Base-by-base conservation (phyloP, 2,113 vertebrate genomes). In the Ptychochromis oligacanthus region DNA sequence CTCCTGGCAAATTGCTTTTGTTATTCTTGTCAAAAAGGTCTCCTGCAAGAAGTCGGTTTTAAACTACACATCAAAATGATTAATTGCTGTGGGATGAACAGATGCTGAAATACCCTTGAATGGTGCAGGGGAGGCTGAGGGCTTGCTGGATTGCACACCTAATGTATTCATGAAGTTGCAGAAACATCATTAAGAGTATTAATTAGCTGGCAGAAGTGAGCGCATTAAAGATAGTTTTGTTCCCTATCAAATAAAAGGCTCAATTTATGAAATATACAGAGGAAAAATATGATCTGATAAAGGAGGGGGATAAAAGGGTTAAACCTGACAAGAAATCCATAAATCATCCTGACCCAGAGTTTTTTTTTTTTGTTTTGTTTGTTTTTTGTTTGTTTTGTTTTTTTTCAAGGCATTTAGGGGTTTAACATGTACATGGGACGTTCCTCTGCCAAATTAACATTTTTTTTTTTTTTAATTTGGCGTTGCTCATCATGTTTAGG, bases 1-100 rank as follows among this genome's bases (percentile, higher is more conserved):
- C 97, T 99, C 94, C 96, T 97, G 97, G 97, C 97, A 97, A 98
- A 98, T 97, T 97, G 97, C 97, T 98, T n/a, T 98, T 99, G 97
- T 98, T 98, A 98, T 97, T 98, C 97, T 97, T 98, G 97, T 98
- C 97, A 96, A 97, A 96, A 94, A 20, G 95, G 95, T 96, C 96
- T 96, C 96, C 95, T 94, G 96, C 96, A 97, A 97, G 97, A 96
- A 96, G 97, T 97, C 97, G 97, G 97, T 97, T 97, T 96, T 97
- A 96, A 97, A 97, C 96, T 96, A 97, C 97, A 97, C 97, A 98
- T 99, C 97, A 98, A 97, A 97, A 98, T 99, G 97, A 99, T 99
- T 98, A 99, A 99, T 98, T 97, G 97, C 97, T 88, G 92, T 95
- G 96, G 97, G 97, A 96, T 95, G 96, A 98, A 97, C 97, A 99